These are phyloP conservation scores for Gibbula magus DNA, from an alignment of 2,888 invertebrate species.

Conservation along the genomic window DNA sequence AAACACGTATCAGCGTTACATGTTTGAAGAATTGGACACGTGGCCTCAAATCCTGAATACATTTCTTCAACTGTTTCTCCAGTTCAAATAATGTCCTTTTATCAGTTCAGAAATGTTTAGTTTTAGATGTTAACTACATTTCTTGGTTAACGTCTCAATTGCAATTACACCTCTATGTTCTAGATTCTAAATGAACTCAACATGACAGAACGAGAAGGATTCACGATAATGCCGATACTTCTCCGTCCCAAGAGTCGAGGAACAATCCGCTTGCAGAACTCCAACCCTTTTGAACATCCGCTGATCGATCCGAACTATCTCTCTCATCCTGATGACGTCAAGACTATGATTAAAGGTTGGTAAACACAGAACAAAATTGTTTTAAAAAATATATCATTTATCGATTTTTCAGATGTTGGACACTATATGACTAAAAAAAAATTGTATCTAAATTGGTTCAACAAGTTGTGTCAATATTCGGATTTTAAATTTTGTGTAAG, in stretches of 20 bases:
- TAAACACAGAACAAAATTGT: too few species aligned
- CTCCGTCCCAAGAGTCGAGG: slow-evolving; percentile 84
- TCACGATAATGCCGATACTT: slow-evolving; percentile 46
- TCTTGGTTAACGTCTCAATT: background rate
- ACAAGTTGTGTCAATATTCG: too few species aligned
- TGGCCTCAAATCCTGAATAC: background rate
- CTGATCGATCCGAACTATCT: slow-evolving; percentile 94
- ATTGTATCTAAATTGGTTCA: too few species aligned
- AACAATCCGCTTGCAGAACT: slow-evolving; percentile 83
- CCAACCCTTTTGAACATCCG: slow-evolving; percentile 86
- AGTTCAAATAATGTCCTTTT: background rate
- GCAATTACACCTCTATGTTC: background rate
- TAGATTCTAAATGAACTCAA: slow-evolving; percentile 3
- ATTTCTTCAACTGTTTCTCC: background rate
- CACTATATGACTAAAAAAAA: too few species aligned
- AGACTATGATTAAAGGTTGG: slow-evolving; percentile 51
- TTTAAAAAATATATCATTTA: too few species aligned
- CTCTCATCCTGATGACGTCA: slow-evolving; percentile 79
- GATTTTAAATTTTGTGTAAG: too few species aligned
- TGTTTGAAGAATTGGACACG: too few species aligned
- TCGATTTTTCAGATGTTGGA: too few species aligned
- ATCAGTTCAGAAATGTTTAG: background rate
- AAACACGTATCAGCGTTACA: too few species aligned
- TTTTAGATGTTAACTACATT: background rate
- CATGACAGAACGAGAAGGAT: slow-evolving; percentile 64